Percentiles rank a stretch among this genome's conserved stretches.
phyloP scores from a whole-genome alignment of 1,140 invertebrate species.

The Cydia pomonella region DNA sequence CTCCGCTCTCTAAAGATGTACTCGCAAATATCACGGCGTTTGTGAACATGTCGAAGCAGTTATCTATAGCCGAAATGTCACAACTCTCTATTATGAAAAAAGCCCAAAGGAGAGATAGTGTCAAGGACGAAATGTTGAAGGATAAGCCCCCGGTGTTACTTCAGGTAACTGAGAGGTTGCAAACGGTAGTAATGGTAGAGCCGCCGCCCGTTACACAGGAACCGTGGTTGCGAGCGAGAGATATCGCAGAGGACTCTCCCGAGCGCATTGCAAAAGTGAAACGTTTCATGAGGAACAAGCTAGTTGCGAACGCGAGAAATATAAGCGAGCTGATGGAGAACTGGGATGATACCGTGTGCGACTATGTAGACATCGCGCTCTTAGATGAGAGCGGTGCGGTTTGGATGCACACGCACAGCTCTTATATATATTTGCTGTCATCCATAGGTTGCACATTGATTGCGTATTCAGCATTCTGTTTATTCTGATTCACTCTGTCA shows the following conservation, averaged over 20 bases:
- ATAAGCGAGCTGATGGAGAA: conserved; percentile 64
- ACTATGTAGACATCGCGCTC: conserved; percentile 63
- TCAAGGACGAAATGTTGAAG: conserved; percentile 39
- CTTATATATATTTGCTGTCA: not conserved
- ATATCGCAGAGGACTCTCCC: conserved; percentile 52
- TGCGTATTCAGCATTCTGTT: not conserved
- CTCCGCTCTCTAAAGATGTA: not conserved
- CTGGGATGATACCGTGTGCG: conserved; percentile 69
- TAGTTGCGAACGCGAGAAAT: conserved; percentile 54
- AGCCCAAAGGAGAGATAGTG: conserved; percentile 54
- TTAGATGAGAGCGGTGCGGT: conserved; percentile 39
- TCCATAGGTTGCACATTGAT: not conserved
- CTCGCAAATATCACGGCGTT: not conserved
- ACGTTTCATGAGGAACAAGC: conserved; percentile 60
- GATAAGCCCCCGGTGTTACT: conserved; percentile 66
- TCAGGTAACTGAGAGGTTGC: conserved; percentile 58
- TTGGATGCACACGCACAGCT: not conserved
- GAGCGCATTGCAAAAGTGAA: conserved; percentile 51
- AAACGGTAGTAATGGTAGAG: conserved; percentile 64
- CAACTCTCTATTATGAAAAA: conserved; percentile 65
- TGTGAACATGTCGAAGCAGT: not conserved
- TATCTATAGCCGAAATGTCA: conserved; percentile 67
- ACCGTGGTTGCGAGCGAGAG: conserved; percentile 44
- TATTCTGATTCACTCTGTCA: not conserved
- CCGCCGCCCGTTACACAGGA: conserved; percentile 37